Evolutionary conservation across 1,140 invertebrate genomes (phyloP).

Genomic region (Caenorhabditis brenneri): DNA sequence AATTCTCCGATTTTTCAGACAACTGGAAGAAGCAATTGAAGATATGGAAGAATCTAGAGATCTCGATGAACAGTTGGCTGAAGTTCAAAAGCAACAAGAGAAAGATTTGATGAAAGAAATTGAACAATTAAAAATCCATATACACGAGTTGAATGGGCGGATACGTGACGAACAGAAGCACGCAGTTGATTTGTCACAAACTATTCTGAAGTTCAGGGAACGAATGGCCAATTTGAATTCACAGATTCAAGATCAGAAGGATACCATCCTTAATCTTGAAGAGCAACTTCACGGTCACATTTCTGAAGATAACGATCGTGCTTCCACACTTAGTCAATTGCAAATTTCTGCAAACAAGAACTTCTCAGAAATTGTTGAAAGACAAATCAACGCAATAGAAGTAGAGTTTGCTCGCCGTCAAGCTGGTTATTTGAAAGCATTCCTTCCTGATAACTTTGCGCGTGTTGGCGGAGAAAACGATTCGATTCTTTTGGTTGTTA

Average conservation of each 20-base stretch:
- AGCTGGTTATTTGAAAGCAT: conserved; percentile 84
- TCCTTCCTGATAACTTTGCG: conserved; percentile 93
- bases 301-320: conserved; percentile 37
- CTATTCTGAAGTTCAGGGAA: conserved; percentile 92
- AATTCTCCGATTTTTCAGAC: conserved; percentile 18
- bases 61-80: conserved; percentile 84
- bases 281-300: conserved; percentile 35
- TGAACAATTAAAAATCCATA: conserved; percentile 74
- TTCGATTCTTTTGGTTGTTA: conserved; percentile 83
- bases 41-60: conserved; percentile 76
- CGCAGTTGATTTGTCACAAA: conserved; percentile 88
- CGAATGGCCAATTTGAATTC: conserved; percentile 82
- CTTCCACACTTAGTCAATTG: neutral
- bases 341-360: conserved; percentile 25
- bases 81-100: conserved; percentile 87
- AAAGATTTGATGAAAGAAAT: conserved; percentile 90
- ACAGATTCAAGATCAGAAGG: conserved; percentile 66
- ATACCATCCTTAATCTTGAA: conserved; percentile 60
- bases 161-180: conserved; percentile 84
- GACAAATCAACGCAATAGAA: conserved; percentile 88
- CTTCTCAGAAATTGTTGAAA: conserved; percentile 77
- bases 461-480: conserved; percentile 88
- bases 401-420: conserved; percentile 85
- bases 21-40: conserved; percentile 53
- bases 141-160: conserved; percentile 76